Percentiles rank a stretch among this genome's conserved stretches.
Evolutionary conservation across 2,113 vertebrate species (phyloP).

Genomic region (Rattus norvegicus): GRCr8 NC_086037.1:9574001-9574500

Average conservation of each 20-base stretch:
- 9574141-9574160: neutral
- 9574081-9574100: neutral
- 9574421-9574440: neutral
- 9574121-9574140: neutral
- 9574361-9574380: neutral
- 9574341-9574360: neutral
- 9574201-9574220: neutral
- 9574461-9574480: neutral
- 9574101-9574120: neutral
- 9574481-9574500: neutral
- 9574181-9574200: neutral
- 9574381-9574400: neutral
- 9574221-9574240: neutral
- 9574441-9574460: neutral
- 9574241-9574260: neutral
- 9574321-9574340: neutral
- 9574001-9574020: neutral
- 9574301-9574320: neutral
- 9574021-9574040: neutral
- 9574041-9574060: neutral
- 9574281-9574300: neutral
- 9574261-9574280: neutral
- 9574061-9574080: neutral
- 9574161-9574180: neutral
- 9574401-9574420: slow-evolving; percentile 34